A percentile compares a stretch with the other conserved stretches of the same genome.
Evolutionary conservation across 2,888 invertebrate species (phyloP).

Genomic region (Athalia cordata): DNA sequence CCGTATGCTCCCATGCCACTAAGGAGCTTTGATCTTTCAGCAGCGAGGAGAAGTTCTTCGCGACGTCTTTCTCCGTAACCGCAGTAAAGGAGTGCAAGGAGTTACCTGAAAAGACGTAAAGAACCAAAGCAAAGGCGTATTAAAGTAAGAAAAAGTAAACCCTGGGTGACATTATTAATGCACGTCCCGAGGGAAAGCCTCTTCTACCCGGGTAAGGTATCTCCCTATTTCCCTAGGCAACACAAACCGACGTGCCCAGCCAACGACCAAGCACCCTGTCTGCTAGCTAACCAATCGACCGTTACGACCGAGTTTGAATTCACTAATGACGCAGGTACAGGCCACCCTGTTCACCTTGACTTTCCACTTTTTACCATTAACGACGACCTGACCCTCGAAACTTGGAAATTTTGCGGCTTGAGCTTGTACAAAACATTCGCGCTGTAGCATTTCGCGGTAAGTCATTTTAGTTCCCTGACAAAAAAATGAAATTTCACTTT

Average conservation of each 20-base stretch:
- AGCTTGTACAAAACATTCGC: conserved; percentile 5
- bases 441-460: not conserved
- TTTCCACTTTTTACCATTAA: conserved; percentile 29
- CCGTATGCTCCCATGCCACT: not conserved
- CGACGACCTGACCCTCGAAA: conserved; percentile 16
- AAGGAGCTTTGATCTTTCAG: conserved; percentile 30
- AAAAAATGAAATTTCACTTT: no score
- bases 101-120: conserved; percentile 4
- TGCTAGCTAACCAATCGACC: conserved; percentile 31
- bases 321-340: conserved; percentile 30
- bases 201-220: not conserved
- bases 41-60: not conserved
- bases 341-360: conserved; percentile 26
- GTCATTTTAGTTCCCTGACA: not conserved
- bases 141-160: conserved; percentile 27
- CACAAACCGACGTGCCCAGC: not conserved
- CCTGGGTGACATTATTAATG: conserved; percentile 38
- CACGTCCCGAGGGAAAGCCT: conserved; percentile 26
- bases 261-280: conserved; percentile 8
- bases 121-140: conserved; percentile 27
- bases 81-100: not conserved
- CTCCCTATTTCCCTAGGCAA: conserved; percentile 6
- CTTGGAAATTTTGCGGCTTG: not conserved
- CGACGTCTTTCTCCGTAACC: conserved; percentile 45
- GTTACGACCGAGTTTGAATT: conserved; percentile 8